Evolutionary conservation across 2,797 vertebrate genomes (phyloP), one percentile per base, ranked within the genome.

Genomic region (Coreius guichenoti): DNA sequence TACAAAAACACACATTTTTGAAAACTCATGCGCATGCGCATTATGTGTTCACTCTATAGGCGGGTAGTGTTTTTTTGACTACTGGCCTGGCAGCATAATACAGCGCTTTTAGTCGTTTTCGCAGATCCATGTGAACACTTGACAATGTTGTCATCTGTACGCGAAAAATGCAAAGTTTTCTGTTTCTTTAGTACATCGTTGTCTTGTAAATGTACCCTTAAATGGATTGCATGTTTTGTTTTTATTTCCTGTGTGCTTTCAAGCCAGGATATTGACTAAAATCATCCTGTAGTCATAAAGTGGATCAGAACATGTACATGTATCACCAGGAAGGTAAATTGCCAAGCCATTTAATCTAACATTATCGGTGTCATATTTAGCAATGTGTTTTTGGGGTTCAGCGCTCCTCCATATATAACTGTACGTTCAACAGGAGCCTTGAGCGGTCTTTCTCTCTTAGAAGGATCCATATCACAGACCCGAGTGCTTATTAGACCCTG

Each of bases 401-500:
- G 26, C 16, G 69, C 56, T 58, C 3, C 78, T 80, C 36, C 29
- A 26, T 76, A 51, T 49, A 75, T 65, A 63, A 87, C 87, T 47
- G 77, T 58, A 75, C 2, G 13, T 47, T 77, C 19, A 80, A 75
- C 68, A 39, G 69, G 67, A 87, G 56, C 68, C 75, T 45, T 45
- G 68, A 75, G 49, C 21, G 33, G 63, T 56, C 69, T 80, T 73
- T 61, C 43, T 83, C 75, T 82, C 83, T 54, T 8, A 31, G 87
- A 83, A 91, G 91, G 91, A 91, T 92, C 87, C 81, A 90, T 91
- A 92, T 90, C 91, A 92, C 88, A 90, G 87, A 89, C 90, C 92
- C 90, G 87, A 90, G 89, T 91, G 92, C 92, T 93, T 93, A 92
- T 94, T 94, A 94, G 91, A 90, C 87, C 88, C 92, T 91, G 92